phyloP scores from a whole-genome alignment of 2,797 vertebrate species.

The Sibirionetta formosa region DNA sequence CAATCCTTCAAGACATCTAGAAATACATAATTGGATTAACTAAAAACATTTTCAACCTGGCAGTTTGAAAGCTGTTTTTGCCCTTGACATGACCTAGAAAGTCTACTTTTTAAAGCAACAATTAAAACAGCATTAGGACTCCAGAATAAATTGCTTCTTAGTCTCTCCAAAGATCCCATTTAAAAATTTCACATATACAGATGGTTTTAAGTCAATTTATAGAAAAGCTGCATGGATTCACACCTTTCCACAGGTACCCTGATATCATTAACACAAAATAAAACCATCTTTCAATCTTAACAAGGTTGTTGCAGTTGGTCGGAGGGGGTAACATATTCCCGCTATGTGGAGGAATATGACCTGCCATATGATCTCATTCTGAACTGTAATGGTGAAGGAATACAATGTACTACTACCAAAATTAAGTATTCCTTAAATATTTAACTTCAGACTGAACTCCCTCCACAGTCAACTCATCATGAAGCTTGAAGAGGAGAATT shows the following conservation, averaged over 20 bases:
- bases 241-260: not conserved
- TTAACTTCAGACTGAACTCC: not conserved
- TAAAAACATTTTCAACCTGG: not conserved
- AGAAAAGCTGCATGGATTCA: not conserved
- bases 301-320: not conserved
- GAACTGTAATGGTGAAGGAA: not conserved
- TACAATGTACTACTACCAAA: not conserved
- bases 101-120: not conserved
- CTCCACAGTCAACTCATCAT: not conserved
- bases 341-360: not conserved
- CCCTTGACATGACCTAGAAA: not conserved
- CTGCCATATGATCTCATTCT: not conserved
- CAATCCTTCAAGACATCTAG: not conserved
- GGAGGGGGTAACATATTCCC: accelerated
- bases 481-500: not conserved
- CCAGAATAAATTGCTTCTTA: not conserved
- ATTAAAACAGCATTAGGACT: not conserved
- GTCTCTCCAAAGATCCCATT: not conserved
- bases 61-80: not conserved
- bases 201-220: not conserved
- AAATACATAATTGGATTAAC: not conserved
- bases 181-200: not conserved
- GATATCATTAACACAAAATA: not conserved
- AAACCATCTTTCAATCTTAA: not conserved
- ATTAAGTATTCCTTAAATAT: not conserved